Percentiles rank a stretch among this genome's conserved stretches.
These are phyloP conservation scores for Drosophila tsacasi DNA, from an alignment of 1,140 invertebrate genomes.

Conservation along the genomic window DNA sequence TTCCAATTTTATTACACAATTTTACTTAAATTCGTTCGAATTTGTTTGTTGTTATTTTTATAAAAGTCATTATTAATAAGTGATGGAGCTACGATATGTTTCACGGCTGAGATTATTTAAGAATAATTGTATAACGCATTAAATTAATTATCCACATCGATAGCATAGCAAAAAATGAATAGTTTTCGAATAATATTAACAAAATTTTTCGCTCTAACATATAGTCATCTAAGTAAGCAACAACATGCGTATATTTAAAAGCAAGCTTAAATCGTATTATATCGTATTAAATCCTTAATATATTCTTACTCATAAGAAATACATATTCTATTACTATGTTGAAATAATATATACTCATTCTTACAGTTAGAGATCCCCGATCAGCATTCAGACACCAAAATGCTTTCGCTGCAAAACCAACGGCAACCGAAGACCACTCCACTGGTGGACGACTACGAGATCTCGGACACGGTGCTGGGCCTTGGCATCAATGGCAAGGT, in stretches of 20 bases:
- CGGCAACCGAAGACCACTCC: conserved; percentile 89
- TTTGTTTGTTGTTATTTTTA: background rate
- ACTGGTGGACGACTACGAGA: conserved; percentile 96
- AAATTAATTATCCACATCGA: too few relatives aligned
- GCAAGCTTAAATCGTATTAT: background rate
- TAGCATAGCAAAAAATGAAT: too few relatives aligned
- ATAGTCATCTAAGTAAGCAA: too few relatives aligned
- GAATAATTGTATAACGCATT: background rate
- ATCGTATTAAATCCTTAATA: too few relatives aligned
- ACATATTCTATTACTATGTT: too few relatives aligned
- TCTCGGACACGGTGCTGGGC: conserved; percentile 97
- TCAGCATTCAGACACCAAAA: conserved; percentile 33
- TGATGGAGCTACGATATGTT: background rate
- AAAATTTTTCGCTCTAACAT: too few relatives aligned
- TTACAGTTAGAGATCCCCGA: conserved; percentile 17
- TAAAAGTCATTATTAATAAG: background rate
- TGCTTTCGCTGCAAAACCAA: conserved; percentile 77
- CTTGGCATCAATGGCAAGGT: conserved; percentile 99
- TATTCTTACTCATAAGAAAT: too few relatives aligned
- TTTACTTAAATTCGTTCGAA: background rate
- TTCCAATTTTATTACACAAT: background rate
- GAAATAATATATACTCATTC: background rate
- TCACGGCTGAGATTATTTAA: background rate
- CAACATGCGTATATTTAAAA: too few relatives aligned
- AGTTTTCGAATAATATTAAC: too few relatives aligned